A percentile compares a stretch with the other conserved stretches of the same genome.
These are phyloP conservation scores for Hetaerina titia DNA, from an alignment of 2,888 invertebrate species.

Conservation along the genomic window DNA sequence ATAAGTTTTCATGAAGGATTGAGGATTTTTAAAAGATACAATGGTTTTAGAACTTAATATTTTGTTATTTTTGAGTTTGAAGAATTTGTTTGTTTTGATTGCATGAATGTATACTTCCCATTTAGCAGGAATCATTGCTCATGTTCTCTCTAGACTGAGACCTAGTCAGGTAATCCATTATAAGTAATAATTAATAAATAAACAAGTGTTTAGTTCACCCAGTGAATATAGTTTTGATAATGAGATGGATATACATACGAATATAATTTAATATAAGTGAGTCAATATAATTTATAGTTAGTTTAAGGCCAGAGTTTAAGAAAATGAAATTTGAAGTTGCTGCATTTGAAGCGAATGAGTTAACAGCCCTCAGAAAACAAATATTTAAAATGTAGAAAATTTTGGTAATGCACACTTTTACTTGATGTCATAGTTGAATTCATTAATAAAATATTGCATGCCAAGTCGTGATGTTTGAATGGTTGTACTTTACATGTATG, in stretches of 20 bases:
- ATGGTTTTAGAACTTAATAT: conserved; percentile 12
- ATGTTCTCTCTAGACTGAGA: conserved; percentile 56
- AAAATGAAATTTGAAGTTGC: background rate
- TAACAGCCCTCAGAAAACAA: background rate
- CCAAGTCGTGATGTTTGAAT: background rate
- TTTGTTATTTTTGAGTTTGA: conserved; percentile 49
- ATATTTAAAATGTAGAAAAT: background rate
- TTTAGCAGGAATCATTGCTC: conserved; percentile 59
- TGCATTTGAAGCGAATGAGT: conserved; percentile 7
- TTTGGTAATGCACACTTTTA: conserved; percentile 34
- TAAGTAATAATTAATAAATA: background rate
- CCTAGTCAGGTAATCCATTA: conserved; percentile 26
- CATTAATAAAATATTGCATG: conserved; percentile 16
- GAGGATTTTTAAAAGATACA: background rate
- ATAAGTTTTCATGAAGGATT: background rate
- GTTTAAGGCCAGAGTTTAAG: background rate
- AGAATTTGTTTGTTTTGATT: conserved; percentile 48
- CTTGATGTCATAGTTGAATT: conserved; percentile 15
- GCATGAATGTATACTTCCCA: conserved; percentile 62
- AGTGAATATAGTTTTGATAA: conserved; percentile 67
- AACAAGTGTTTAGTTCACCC: conserved; percentile 24
- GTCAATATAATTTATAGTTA: background rate
- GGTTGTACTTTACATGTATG: background rate
- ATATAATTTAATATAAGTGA: conserved; percentile 3
- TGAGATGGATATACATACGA: conserved; percentile 27